Evolutionary conservation across 2,888 invertebrate genomes (phyloP).

Genomic region (Campaea margaritaria): DNA sequence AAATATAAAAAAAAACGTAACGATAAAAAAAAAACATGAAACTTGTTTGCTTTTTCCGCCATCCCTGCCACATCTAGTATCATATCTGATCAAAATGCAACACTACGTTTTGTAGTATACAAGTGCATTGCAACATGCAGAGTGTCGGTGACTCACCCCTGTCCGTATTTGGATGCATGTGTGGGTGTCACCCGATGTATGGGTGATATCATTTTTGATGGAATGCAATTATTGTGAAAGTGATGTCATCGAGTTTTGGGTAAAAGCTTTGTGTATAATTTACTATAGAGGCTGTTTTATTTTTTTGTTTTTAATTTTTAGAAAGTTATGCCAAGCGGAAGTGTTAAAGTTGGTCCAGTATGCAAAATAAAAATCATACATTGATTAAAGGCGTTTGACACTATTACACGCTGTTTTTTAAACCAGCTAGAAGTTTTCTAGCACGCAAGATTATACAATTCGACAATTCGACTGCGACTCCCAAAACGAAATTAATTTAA

Average conservation of each 20-base stretch:
- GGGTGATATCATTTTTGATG: constrained; percentile 61
- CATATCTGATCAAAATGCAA: constrained; percentile 40
- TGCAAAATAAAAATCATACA: no score
- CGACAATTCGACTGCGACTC: no score
- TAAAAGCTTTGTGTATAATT: not conserved
- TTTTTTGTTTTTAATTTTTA: no score
- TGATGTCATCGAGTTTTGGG: constrained; percentile 52
- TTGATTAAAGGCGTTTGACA: no score
- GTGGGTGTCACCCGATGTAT: constrained; percentile 52
- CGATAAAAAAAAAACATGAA: no score
- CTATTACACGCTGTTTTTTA: not conserved
- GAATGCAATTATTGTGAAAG: constrained; percentile 45
- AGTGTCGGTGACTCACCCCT: constrained; percentile 61
- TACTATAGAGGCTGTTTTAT: no score
- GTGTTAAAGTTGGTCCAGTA: no score
- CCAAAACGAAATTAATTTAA: not conserved
- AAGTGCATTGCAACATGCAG: constrained; percentile 57
- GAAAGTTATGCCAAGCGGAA: no score
- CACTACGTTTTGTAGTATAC: constrained; percentile 51
- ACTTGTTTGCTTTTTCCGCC: not conserved
- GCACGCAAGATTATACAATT: not conserved
- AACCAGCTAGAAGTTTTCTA: not conserved
- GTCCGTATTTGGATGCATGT: constrained; percentile 43
- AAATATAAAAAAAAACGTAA: not conserved
- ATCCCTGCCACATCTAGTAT: constrained; percentile 47